Conservation (phyloP, 1,140 invertebrate species). For the Venturia canescens region DNA sequence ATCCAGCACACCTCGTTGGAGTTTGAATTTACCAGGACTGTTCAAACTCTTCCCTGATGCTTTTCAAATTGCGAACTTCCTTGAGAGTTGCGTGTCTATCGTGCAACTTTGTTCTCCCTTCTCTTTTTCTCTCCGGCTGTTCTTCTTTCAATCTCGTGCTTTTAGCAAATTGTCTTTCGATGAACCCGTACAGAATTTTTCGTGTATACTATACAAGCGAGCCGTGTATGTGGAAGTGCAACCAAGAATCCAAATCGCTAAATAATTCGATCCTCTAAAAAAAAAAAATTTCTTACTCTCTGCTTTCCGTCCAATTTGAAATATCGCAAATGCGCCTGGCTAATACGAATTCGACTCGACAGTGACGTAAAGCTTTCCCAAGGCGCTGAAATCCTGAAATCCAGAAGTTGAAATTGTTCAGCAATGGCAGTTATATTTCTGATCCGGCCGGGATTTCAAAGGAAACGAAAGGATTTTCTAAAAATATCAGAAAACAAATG, state of each 20-base stretch:
- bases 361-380: too few relatives aligned
- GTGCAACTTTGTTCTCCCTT: constrained; percentile 1
- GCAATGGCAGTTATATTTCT: too few relatives aligned
- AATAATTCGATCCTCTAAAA: background rate
- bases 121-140: constrained; percentile 19
- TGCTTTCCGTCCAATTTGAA: too few relatives aligned
- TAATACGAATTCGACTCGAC: too few relatives aligned
- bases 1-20: constrained; percentile 8
- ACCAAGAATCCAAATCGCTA: background rate
- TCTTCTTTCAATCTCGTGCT: constrained; percentile 41
- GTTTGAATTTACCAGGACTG: background rate
- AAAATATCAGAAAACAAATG: too few relatives aligned
- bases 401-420: too few relatives aligned
- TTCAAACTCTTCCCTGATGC: background rate
- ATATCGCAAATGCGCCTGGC: too few relatives aligned
- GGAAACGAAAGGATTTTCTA: too few relatives aligned
- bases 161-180: constrained; percentile 58
- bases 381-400: too few relatives aligned
- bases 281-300: too few relatives aligned
- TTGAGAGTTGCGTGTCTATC: constrained; percentile 1
- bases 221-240: background rate
- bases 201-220: background rate
- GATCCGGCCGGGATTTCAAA: too few relatives aligned
- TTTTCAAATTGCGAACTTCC: constrained; percentile 1
- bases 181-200: constrained; percentile 32